phyloP scores from a whole-genome alignment of 1,140 invertebrate genomes.

The Drosophila baimaii region DNA sequence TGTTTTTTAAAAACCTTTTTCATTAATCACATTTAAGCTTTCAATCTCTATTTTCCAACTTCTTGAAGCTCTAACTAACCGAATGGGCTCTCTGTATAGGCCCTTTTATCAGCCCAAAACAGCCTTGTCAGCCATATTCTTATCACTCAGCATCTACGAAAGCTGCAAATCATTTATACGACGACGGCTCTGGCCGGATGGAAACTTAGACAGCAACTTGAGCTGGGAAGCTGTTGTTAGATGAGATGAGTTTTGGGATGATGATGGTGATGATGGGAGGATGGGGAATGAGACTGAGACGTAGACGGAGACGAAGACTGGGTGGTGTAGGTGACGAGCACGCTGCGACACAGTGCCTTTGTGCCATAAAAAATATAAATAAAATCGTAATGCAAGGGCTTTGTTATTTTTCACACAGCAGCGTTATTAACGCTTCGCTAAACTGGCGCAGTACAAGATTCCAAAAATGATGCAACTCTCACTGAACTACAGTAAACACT shows the following conservation, averaged over 20 bases:
- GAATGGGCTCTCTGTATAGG: background rate
- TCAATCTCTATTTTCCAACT: background rate
- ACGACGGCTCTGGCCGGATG: conserved; percentile 40
- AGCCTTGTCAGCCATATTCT: conserved; percentile 7
- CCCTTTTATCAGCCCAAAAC: conserved; percentile 12
- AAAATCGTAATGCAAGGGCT: conserved; percentile 17
- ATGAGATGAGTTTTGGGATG: background rate
- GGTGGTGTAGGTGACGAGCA: conserved; percentile 17
- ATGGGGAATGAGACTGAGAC: conserved; percentile 1
- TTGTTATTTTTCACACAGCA: conserved; percentile 26
- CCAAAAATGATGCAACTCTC: conserved; percentile 25
- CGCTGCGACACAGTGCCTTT: conserved; percentile 26
- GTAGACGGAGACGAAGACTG: background rate
- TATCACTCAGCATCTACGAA: conserved; percentile 58
- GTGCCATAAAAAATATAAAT: conserved; percentile 8
- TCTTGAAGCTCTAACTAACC: background rate
- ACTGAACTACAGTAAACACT: background rate
- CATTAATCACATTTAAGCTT: no score
- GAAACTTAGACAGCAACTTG: conserved; percentile 5
- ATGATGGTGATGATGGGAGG: background rate
- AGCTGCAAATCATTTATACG: conserved; percentile 38
- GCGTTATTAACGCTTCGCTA: conserved; percentile 37
- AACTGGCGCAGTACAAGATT: conserved; percentile 12
- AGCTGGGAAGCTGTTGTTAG: conserved; percentile 4
- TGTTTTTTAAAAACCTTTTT: no score